Evolutionary conservation across 2,113 vertebrate genomes (phyloP).

Genomic region (Mormyrus iriodes): DNA sequence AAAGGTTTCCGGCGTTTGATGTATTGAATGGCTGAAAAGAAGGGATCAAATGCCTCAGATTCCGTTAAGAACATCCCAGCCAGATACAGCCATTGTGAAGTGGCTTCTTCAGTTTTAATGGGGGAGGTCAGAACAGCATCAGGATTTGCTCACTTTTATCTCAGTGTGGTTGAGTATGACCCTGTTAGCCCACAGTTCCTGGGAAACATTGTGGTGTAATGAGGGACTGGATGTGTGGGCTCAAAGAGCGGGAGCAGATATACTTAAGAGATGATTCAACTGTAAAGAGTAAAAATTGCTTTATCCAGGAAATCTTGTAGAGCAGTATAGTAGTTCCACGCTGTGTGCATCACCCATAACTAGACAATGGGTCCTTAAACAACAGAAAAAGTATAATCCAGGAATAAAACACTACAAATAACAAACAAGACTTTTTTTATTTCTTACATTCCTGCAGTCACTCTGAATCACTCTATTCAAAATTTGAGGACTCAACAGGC

Average conservation of each 20-base stretch:
- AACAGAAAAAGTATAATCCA: not conserved
- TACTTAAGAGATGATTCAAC: slow-evolving; percentile 5
- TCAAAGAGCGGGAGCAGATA: not conserved
- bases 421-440: not conserved
- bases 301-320: not conserved
- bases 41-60: not conserved
- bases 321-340: not conserved
- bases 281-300: slow-evolving; percentile 3
- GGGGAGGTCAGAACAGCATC: not conserved
- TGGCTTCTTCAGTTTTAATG: slow-evolving; percentile 1
- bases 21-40: not conserved
- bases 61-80: not conserved
- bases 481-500: not conserved
- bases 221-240: not conserved
- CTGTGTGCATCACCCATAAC: not conserved
- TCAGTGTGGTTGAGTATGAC: not conserved
- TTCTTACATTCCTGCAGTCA: not conserved
- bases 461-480: not conserved
- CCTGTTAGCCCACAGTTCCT: not conserved
- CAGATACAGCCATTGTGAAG: not conserved
- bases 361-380: not conserved
- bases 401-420: not conserved
- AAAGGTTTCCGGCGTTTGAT: not conserved
- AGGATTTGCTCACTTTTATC: slow-evolving; percentile 6
- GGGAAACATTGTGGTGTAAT: not conserved